Evolutionary conservation across 2,888 invertebrate genomes (phyloP).

Genomic region (Lasioglossum malachurum): DNA sequence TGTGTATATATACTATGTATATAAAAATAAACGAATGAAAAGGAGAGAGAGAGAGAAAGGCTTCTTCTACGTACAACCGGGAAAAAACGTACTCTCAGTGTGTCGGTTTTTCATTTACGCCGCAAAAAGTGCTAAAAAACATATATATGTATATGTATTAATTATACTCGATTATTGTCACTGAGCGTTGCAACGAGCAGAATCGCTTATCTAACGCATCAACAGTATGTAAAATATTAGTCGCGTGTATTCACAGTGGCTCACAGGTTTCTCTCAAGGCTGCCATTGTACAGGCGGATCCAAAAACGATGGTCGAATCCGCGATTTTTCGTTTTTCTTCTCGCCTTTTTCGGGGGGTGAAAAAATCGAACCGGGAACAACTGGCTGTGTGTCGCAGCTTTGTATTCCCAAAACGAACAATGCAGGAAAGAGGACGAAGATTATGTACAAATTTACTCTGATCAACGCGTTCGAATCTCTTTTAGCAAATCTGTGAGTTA

Average conservation of each 20-base stretch:
- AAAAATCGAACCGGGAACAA: background rate
- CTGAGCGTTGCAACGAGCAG: constrained; percentile 67
- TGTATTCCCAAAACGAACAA: constrained; percentile 1
- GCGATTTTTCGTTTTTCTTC: background rate
- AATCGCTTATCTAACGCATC: constrained; percentile 59
- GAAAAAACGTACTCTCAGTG: constrained; percentile 40
- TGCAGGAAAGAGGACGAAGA: background rate
- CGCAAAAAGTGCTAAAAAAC: constrained; percentile 56
- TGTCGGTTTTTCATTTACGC: constrained; percentile 43
- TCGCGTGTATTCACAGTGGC: constrained; percentile 36
- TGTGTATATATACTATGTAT: background rate
- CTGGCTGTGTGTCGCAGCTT: background rate
- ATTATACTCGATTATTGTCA: constrained; percentile 66
- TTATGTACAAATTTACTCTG: background rate
- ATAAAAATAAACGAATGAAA: constrained; percentile 24
- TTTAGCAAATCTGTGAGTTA: constrained; percentile 8
- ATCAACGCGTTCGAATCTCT: background rate
- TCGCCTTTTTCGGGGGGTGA: background rate
- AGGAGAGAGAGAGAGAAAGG: constrained; percentile 1
- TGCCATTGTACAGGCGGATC: background rate
- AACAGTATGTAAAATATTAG: constrained; percentile 58
- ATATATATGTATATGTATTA: constrained; percentile 45
- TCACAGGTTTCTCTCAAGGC: constrained; percentile 13
- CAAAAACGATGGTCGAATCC: background rate
- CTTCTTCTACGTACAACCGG: constrained; percentile 14